Evolutionary conservation across 1,140 invertebrate species (phyloP), one percentile per base, ranked within the genome.

Genomic region (Pseudomyrmex concolor): DNA sequence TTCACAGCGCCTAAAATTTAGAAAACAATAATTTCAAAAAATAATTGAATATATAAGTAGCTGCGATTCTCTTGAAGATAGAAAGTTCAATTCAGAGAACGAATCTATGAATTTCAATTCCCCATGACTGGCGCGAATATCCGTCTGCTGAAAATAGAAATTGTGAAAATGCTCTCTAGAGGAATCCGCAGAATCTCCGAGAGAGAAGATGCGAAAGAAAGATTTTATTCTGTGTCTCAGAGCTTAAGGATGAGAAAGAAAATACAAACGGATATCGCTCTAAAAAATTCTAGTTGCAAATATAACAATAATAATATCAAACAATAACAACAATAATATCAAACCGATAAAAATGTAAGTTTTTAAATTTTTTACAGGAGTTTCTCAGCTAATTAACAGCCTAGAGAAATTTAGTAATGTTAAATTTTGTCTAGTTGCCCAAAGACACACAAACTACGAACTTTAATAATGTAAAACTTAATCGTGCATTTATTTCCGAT

Each of bases 101-200:
- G 66, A 25, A 77, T 22, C 71, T 88, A 81, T 72, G 74, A 81
- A 84, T 88, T 81, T 84, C 66, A 83, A 84, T 86, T 84, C 59
- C 59, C 12, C 48, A n/a, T 50, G 10, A n/a, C 2, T 51, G 34
- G 19, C 19, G 68, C 86, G 76, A 82, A 84, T 74, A 62, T 51
- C 51, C 74, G 51, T 25, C 54, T 22, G 50, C 54, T 60, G 68
- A 72, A 88, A 60, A 55, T 86, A 63, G 60, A 62, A 83, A 77
- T 83, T 45, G 45, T 64, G 66, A 51, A 83, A 83, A 88, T 76
- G 66, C 48, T 59, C 54, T 83, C 67, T 22, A 13, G 62, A 55
- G 48, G 9, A 78, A 73, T 74, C 22, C 62, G 19, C 66, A 19
- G 59, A 84, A 71, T 88, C 68, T 85, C 78, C 10, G 48, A 66